A percentile compares a stretch with the other conserved stretches of the same genome.
Conservation (phyloP, 2,888 invertebrate genomes). For the Sarcophaga carnaria region DNA sequence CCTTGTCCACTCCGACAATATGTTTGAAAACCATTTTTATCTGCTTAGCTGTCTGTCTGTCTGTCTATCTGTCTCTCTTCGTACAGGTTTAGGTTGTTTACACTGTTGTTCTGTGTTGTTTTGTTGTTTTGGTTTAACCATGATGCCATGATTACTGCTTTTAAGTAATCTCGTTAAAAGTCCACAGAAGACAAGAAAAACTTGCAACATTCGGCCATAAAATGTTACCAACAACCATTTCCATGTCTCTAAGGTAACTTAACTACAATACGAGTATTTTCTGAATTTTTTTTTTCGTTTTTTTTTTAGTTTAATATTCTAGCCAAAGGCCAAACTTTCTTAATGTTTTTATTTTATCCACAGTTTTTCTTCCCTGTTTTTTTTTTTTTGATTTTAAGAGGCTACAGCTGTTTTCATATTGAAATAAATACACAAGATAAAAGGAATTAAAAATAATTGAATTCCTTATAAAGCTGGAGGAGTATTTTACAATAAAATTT, state of each 20-base stretch:
- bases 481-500: not conserved
- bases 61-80: no score
- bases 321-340: slow-evolving; percentile 50
- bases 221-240: slow-evolving; percentile 23
- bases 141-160: not conserved
- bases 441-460: slow-evolving; percentile 63
- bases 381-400: slow-evolving; percentile 5
- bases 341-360: not conserved
- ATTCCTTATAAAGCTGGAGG: slow-evolving; percentile 34
- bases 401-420: slow-evolving; percentile 48
- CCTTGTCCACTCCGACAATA: no score
- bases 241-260: slow-evolving; percentile 56
- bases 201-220: slow-evolving; percentile 32
- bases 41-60: no score
- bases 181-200: not conserved
- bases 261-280: not conserved
- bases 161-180: slow-evolving; percentile 49
- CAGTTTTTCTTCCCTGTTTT: not conserved
- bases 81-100: not conserved
- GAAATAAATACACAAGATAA: slow-evolving; percentile 57
- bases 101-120: slow-evolving; percentile 4
- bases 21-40: no score
- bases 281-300: no score
- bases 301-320: slow-evolving; percentile 26
- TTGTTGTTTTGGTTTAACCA: slow-evolving; percentile 23